These are phyloP conservation scores for Cettia cetti DNA, from an alignment of 2,113 vertebrate genomes.

Conservation along the genomic window DNA sequence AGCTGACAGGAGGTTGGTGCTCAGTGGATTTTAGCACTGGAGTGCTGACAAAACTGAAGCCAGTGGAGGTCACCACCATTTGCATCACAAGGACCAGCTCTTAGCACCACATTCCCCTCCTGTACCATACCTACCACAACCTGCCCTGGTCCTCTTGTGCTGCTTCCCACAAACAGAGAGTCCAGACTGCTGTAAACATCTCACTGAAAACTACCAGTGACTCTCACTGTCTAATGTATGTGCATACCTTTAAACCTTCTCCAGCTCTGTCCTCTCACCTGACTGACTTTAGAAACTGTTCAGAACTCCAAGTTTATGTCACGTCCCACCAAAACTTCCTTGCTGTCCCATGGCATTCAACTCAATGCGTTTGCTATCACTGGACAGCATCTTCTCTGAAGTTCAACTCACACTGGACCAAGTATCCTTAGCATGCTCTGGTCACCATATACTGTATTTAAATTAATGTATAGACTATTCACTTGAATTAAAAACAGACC, in stretches of 20 bases:
- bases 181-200: not conserved
- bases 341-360: not conserved
- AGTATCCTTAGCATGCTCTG: not conserved
- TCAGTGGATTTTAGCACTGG: not conserved
- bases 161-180: not conserved
- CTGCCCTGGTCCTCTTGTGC: fast-evolving
- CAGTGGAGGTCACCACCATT: not conserved
- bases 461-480: not conserved
- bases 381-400: not conserved
- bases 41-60: not conserved
- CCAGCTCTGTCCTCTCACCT: not conserved
- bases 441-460: not conserved
- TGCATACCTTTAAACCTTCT: not conserved
- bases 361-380: not conserved
- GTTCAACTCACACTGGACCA: not conserved
- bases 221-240: not conserved
- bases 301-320: not conserved
- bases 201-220: not conserved
- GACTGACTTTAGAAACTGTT: not conserved
- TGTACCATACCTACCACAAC: fast-evolving
- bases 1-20: not conserved
- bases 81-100: not conserved
- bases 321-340: not conserved
- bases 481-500: not conserved
- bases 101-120: not conserved